Percentiles rank a stretch among this genome's conserved stretches.
Evolutionary conservation across 2,888 invertebrate genomes (phyloP).

Genomic region (Conops quadrifasciatus): DNA sequence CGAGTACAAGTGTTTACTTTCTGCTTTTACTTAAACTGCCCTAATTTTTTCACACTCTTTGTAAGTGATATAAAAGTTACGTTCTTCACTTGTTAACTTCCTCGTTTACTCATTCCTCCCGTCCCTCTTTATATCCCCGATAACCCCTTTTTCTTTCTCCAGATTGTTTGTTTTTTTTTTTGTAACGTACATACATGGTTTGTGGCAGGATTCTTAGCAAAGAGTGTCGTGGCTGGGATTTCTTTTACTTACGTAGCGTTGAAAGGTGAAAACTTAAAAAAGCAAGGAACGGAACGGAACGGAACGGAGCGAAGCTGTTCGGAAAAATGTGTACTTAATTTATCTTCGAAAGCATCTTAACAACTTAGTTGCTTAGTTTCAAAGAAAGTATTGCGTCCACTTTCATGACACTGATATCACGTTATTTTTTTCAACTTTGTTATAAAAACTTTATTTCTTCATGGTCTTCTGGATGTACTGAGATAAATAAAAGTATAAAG

Average conservation of each 20-base stretch:
- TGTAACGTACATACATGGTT: too few relatives aligned
- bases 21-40: too few relatives aligned
- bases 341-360: too few relatives aligned
- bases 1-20: not conserved
- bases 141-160: too few relatives aligned
- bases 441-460: not conserved
- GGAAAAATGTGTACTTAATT: not conserved
- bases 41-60: not conserved
- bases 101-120: too few relatives aligned
- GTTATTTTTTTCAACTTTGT: not conserved
- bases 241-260: not conserved
- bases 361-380: too few relatives aligned
- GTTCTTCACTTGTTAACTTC: not conserved
- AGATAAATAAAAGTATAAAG: not conserved
- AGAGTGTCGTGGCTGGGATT: too few relatives aligned
- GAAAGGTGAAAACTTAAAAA: not conserved
- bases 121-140: too few relatives aligned
- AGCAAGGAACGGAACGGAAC: not conserved
- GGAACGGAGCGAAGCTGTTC: not conserved
- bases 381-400: too few relatives aligned
- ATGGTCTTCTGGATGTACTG: not conserved
- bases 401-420: too few relatives aligned
- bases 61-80: not conserved
- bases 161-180: too few relatives aligned
- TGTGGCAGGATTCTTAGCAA: too few relatives aligned